Conservation (phyloP, 1,140 invertebrate genomes). For the Mamestra configurata region DNA sequence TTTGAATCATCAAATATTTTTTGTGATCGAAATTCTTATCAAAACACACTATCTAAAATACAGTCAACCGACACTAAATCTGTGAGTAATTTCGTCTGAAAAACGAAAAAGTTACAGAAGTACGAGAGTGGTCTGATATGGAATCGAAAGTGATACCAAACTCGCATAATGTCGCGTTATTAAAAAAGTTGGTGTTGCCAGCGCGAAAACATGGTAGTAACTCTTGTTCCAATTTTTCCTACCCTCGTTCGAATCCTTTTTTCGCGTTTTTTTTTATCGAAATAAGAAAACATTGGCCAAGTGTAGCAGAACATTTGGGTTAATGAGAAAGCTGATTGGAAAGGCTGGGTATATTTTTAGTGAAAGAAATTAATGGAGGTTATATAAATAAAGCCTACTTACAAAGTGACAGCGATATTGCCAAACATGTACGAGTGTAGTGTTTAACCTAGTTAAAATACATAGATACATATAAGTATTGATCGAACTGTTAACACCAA, state of each 20-base stretch:
- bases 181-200: slow-evolving; percentile 52
- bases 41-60: background rate
- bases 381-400: background rate
- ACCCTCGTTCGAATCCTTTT: slow-evolving; percentile 35
- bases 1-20: too few species aligned
- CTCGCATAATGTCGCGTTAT: slow-evolving; percentile 52
- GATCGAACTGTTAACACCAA: too few species aligned
- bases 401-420: too few species aligned
- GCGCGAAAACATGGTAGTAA: slow-evolving; percentile 46
- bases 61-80: background rate
- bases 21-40: background rate
- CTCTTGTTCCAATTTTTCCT: slow-evolving; percentile 43
- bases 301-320: slow-evolving; percentile 26
- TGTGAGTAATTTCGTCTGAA: background rate
- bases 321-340: slow-evolving; percentile 21
- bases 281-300: slow-evolving; percentile 28
- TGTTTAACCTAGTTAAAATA: too few species aligned
- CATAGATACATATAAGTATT: too few species aligned
- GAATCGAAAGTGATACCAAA: slow-evolving; percentile 48
- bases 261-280: slow-evolving; percentile 15
- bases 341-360: background rate
- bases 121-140: slow-evolving; percentile 12
- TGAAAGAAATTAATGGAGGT: background rate
- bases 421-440: too few species aligned
- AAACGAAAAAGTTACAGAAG: slow-evolving; percentile 30